phyloP scores from a whole-genome alignment of 2,888 invertebrate species.

The Aquatica leii region DNA sequence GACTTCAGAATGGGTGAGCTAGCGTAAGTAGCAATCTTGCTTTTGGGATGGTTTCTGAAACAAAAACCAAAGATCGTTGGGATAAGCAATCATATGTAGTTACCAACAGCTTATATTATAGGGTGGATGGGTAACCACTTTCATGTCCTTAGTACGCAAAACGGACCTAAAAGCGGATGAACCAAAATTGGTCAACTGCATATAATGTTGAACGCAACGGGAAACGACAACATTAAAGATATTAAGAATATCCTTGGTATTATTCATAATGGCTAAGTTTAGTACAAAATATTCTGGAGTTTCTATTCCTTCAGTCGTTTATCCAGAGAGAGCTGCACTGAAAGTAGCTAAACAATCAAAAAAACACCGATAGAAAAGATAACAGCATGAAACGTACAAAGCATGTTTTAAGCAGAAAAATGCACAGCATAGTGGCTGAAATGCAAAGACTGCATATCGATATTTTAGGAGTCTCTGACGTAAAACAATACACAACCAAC shows the following conservation, averaged over 20 bases:
- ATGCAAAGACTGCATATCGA: slow-evolving; percentile 20
- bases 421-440: slow-evolving; percentile 17
- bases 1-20: too few relatives aligned
- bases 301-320: background rate
- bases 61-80: too few relatives aligned
- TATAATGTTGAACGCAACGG: slow-evolving; percentile 13
- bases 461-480: slow-evolving; percentile 26
- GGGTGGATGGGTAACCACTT: too few relatives aligned
- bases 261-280: slow-evolving; percentile 7
- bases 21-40: too few relatives aligned
- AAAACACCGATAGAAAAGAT: slow-evolving; percentile 6
- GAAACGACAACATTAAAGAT: slow-evolving; percentile 18
- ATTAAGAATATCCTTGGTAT: background rate
- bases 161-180: background rate
- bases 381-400: slow-evolving; percentile 22
- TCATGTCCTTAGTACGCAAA: too few relatives aligned
- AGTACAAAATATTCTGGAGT: slow-evolving; percentile 8
- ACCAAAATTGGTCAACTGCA: slow-evolving; percentile 7
- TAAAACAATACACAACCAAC: slow-evolving; percentile 23
- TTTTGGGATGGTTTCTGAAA: too few relatives aligned
- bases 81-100: too few relatives aligned
- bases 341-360: slow-evolving; percentile 4
- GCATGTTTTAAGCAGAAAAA: slow-evolving; percentile 20
- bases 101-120: too few relatives aligned
- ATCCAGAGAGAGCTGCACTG: slow-evolving; percentile 2